Percentiles rank a stretch among this genome's conserved stretches.
These are phyloP conservation scores for Coenonympha arcania DNA, from an alignment of 2,888 invertebrate genomes.

Conservation along the genomic window DNA sequence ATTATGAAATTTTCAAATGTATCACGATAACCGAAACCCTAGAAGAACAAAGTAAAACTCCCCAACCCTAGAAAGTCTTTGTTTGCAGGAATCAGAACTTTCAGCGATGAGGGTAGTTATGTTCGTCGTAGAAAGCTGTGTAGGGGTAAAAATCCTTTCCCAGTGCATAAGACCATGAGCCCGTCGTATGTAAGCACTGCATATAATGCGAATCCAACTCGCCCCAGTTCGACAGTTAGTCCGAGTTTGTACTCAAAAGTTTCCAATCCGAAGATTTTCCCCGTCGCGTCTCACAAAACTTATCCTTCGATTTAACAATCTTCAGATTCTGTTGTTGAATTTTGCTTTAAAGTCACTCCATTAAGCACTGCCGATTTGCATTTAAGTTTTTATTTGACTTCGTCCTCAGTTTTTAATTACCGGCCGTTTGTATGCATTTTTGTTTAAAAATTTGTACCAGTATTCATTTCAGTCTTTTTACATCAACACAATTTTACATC, in stretches of 20 bases:
- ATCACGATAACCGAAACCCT: too few species aligned
- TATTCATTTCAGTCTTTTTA: too few species aligned
- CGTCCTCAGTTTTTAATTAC: not conserved
- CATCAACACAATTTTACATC: too few species aligned
- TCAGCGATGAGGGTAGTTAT: too few species aligned
- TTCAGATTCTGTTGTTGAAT: slow-evolving; percentile 4
- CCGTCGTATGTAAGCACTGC: slow-evolving; percentile 4
- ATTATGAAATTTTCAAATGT: too few species aligned
- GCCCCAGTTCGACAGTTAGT: slow-evolving; percentile 6
- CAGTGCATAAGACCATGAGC: not conserved
- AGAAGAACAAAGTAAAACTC: too few species aligned
- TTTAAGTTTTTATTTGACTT: not conserved
- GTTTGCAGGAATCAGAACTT: too few species aligned
- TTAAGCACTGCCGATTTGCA: slow-evolving; percentile 2
- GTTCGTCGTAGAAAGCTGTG: too few species aligned
- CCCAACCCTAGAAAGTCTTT: too few species aligned
- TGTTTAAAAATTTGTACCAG: too few species aligned
- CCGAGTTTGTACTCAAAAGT: slow-evolving; percentile 8
- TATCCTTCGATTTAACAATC: slow-evolving; percentile 11
- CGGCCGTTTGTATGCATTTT: not conserved
- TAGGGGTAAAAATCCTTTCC: not conserved
- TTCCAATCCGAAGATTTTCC: slow-evolving; percentile 10
- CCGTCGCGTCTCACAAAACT: slow-evolving; percentile 11
- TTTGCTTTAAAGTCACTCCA: slow-evolving; percentile 6
- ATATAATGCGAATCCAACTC: slow-evolving; percentile 6